phyloP scores from a whole-genome alignment of 2,113 vertebrate genomes.

The Rhynchomys soricoides region DNA sequence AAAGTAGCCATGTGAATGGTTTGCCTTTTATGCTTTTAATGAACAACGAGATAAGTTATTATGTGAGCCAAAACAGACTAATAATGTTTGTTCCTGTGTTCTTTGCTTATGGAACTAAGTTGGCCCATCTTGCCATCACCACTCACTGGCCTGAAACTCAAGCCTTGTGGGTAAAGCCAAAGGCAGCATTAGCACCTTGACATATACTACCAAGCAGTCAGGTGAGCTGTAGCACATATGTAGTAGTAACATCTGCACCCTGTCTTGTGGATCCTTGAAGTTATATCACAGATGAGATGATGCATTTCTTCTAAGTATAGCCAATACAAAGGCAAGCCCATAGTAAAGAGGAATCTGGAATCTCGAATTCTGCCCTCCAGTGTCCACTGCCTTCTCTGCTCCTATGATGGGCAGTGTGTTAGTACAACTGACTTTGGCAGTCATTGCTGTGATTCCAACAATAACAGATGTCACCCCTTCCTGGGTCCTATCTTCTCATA shows the following conservation, averaged over 20 bases:
- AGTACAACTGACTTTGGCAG: neutral
- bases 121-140: neutral
- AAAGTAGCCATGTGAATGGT: constrained; percentile 62
- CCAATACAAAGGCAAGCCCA: neutral
- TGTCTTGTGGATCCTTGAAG: neutral
- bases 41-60: constrained; percentile 59
- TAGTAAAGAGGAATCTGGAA: neutral
- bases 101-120: constrained; percentile 38
- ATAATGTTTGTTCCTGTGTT: constrained; percentile 56
- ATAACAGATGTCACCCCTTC: neutral
- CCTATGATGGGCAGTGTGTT: neutral
- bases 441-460: neutral
- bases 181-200: neutral
- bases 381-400: neutral
- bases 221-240: neutral
- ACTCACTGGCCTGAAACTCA: neutral
- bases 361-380: neutral
- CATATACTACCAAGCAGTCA: neutral
- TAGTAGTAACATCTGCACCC: neutral
- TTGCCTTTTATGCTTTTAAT: constrained; percentile 68
- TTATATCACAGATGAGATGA: neutral
- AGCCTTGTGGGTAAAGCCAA: neutral
- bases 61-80: constrained; percentile 35
- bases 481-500: neutral
- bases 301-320: neutral